Evolutionary conservation across 2,113 vertebrate genomes (phyloP).

Genomic region (Ceyx margarethae): DNA sequence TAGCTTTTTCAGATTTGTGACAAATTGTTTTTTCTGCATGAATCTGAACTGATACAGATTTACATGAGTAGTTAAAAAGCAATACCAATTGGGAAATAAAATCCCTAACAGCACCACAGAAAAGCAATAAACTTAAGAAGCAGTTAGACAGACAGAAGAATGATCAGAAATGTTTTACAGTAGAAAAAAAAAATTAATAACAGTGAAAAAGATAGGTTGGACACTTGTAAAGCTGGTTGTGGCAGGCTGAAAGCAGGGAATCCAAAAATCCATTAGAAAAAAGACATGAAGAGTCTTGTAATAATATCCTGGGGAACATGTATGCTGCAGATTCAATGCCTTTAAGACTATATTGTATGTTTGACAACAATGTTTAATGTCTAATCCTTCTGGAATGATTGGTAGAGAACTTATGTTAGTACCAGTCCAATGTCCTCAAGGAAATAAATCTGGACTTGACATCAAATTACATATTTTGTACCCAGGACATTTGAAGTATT

Average conservation of each 20-base stretch:
- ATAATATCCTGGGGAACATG: conserved; percentile 14
- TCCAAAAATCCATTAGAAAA: conserved; percentile 16
- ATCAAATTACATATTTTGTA: background rate
- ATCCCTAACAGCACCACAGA: background rate
- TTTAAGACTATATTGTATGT: background rate
- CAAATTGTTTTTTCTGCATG: conserved; percentile 44
- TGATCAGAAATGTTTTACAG: conserved; percentile 18
- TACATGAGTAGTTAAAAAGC: conserved; percentile 50
- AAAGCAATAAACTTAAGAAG: conserved; percentile 46
- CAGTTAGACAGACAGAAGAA: conserved; percentile 12
- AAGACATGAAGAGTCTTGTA: conserved; percentile 23
- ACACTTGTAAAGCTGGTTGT: conserved; percentile 3
- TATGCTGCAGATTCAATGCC: background rate
- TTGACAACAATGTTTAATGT: background rate
- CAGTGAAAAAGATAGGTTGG: background rate
- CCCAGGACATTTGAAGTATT: background rate
- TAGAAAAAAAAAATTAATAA: background rate
- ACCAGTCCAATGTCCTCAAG: background rate
- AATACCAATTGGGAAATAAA: conserved; percentile 29
- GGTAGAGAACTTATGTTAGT: conserved; percentile 1
- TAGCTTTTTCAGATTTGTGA: conserved; percentile 8
- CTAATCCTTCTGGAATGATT: conserved; percentile 1
- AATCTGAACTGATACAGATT: conserved; percentile 50
- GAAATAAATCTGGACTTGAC: conserved; percentile 39
- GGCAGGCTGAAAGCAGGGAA: background rate